Evolutionary conservation across 35 echinoderm and acorn worm species (phyloP).

Genomic region (Chiridota heheva): DNA sequence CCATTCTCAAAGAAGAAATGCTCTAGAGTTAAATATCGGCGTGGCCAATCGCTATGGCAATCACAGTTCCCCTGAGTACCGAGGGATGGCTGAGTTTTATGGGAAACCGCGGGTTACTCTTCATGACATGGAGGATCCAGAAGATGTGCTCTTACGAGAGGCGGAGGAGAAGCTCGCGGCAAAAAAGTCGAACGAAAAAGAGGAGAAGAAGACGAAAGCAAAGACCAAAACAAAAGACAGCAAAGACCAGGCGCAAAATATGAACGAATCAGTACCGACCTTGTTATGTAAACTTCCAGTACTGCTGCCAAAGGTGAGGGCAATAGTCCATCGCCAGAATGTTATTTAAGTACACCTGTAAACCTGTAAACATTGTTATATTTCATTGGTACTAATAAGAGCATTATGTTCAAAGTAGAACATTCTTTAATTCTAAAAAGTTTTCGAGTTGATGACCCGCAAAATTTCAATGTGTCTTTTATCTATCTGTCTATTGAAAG

Average conservation of each 20-base stretch:
- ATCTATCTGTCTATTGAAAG: too few species aligned
- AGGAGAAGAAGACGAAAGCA: constrained; percentile 51
- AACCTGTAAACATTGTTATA: too few species aligned
- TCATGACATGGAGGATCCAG: constrained; percentile 89
- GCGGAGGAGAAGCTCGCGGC: constrained; percentile 79
- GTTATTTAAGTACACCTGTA: too few species aligned
- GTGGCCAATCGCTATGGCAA: constrained; percentile 85
- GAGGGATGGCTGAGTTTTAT: constrained; percentile 88
- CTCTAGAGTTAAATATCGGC: constrained; percentile 57
- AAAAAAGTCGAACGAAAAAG: constrained; percentile 31
- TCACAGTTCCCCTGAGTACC: constrained; percentile 79
- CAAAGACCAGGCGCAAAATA: constrained; percentile 46
- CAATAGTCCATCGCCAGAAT: too few species aligned
- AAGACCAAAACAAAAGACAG: constrained; percentile 68
- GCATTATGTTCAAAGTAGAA: too few species aligned
- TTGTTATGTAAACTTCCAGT: constrained; percentile 84
- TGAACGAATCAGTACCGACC: constrained; percentile 10
- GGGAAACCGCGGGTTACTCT: constrained; percentile 66
- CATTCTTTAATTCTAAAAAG: too few species aligned
- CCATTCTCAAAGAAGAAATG: constrained; percentile 68
- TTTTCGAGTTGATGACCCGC: too few species aligned
- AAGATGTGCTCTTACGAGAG: constrained; percentile 77
- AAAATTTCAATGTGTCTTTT: too few species aligned
- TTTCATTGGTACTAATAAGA: too few species aligned
- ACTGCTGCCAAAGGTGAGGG: constrained; percentile 74